Percentiles rank a stretch among this genome's conserved stretches.
Evolutionary conservation across 2,797 vertebrate species (phyloP).

Genomic region (Propithecus perrieri): DNA sequence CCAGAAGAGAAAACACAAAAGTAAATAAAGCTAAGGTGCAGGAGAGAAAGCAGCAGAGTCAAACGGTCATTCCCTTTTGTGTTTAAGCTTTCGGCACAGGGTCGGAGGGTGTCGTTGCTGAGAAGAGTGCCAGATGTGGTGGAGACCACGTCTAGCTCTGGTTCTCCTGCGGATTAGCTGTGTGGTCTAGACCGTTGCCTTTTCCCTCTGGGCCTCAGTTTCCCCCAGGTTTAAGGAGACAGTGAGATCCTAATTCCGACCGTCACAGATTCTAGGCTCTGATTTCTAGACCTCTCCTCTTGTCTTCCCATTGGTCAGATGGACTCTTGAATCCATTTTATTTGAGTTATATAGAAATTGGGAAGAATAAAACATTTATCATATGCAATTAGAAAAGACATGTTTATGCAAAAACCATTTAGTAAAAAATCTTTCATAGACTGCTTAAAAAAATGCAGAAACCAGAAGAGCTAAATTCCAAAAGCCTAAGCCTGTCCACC

Average conservation of each 20-base stretch:
- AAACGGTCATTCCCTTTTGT: neutral
- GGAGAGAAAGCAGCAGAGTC: neutral
- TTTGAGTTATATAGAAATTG: neutral
- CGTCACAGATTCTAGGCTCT: neutral
- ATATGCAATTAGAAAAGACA: neutral
- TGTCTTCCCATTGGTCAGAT: neutral
- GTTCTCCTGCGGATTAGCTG: neutral
- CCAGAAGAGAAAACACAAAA: slow-evolving; percentile 11
- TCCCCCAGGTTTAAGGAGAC: neutral
- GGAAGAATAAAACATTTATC: neutral
- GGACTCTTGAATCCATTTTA: neutral
- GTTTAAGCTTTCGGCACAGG: neutral
- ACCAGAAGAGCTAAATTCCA: neutral
- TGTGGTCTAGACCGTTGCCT: neutral
- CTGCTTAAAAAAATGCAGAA: slow-evolving; percentile 5
- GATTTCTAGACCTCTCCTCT: neutral
- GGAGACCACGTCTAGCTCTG: neutral
- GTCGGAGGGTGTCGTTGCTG: neutral
- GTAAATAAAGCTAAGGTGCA: slow-evolving; percentile 22
- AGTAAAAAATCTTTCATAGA: neutral
- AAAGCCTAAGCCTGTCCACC: neutral
- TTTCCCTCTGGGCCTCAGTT: neutral
- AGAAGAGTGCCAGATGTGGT: neutral
- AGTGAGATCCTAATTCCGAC: neutral
- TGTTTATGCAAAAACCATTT: neutral